These are phyloP conservation scores for Junonia oenone DNA, from an alignment of 2,888 invertebrate genomes.

Conservation along the genomic window DNA sequence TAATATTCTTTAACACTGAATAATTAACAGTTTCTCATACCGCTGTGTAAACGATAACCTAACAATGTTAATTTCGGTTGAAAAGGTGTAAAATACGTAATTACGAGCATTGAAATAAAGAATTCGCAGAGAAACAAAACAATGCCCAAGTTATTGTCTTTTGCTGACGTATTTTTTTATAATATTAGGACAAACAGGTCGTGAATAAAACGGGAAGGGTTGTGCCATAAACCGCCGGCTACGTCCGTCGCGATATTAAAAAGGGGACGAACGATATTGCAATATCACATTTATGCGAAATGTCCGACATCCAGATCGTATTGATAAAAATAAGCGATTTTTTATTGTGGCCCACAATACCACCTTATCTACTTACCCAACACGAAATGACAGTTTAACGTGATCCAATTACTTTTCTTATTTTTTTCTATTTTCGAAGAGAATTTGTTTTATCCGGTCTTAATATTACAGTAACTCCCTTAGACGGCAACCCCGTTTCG, in stretches of 20 bases:
- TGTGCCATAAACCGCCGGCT: slow-evolving; percentile 75
- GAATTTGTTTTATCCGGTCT: slow-evolving; percentile 22
- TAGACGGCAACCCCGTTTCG: slow-evolving; percentile 19
- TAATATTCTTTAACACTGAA: too few relatives aligned
- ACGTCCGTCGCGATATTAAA: slow-evolving; percentile 78
- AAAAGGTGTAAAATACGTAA: neutral
- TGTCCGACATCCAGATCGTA: slow-evolving; percentile 78
- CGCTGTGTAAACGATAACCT: too few relatives aligned
- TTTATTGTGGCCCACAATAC: slow-evolving; percentile 70
- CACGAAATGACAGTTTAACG: slow-evolving; percentile 16
- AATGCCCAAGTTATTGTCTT: slow-evolving; percentile 33
- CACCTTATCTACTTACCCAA: slow-evolving; percentile 26
- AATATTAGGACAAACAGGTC: slow-evolving; percentile 79
- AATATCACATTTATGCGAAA: slow-evolving; percentile 80
- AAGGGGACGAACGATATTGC: slow-evolving; percentile 79
- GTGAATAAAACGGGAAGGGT: slow-evolving; percentile 79
- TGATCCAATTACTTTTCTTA: slow-evolving; percentile 23
- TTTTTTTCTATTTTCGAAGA: slow-evolving; percentile 21
- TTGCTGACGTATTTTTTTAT: slow-evolving; percentile 76
- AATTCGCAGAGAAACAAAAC: slow-evolving; percentile 9
- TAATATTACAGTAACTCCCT: slow-evolving; percentile 20
- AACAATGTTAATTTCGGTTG: neutral
- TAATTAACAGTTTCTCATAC: too few relatives aligned
- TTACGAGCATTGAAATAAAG: neutral
- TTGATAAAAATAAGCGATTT: slow-evolving; percentile 80